Evolutionary conservation across 2,797 vertebrate genomes (phyloP).

Genomic region (Orestias chungarensis): DNA sequence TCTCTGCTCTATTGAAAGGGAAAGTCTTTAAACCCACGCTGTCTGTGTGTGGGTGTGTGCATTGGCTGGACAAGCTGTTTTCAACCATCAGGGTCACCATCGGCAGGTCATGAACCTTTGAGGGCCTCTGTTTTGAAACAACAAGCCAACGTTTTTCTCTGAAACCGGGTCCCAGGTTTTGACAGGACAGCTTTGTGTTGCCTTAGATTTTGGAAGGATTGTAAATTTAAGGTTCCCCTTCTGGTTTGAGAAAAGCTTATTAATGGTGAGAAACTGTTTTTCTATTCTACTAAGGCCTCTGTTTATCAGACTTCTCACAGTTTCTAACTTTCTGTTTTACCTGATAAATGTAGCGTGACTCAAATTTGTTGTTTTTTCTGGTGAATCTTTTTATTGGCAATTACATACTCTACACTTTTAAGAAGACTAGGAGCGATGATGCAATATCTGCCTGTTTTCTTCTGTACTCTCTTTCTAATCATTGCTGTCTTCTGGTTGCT

Average conservation of each 20-base stretch:
- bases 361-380: not conserved
- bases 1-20: not conserved
- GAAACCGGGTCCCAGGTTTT: not conserved
- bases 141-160: not conserved
- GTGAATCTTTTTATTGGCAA: not conserved
- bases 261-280: too few species aligned
- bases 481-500: too few species aligned
- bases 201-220: not conserved
- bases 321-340: too few species aligned
- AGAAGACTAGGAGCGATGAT: too few species aligned
- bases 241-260: too few species aligned
- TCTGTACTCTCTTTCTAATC: too few species aligned
- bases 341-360: too few species aligned
- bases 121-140: constrained; percentile 1
- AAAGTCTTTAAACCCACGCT: not conserved
- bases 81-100: constrained; percentile 16
- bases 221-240: too few species aligned
- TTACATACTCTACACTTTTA: not conserved
- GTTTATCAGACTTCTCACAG: too few species aligned
- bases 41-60: constrained; percentile 4
- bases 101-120: not conserved
- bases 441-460: too few species aligned
- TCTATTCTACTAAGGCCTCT: too few species aligned
- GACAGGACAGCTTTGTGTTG: too few species aligned
- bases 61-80: constrained; percentile 6